Evolutionary conservation across 2,113 vertebrate species (phyloP), one percentile per base, ranked within the genome.

Genomic region (Calyptomena viridis): DNA sequence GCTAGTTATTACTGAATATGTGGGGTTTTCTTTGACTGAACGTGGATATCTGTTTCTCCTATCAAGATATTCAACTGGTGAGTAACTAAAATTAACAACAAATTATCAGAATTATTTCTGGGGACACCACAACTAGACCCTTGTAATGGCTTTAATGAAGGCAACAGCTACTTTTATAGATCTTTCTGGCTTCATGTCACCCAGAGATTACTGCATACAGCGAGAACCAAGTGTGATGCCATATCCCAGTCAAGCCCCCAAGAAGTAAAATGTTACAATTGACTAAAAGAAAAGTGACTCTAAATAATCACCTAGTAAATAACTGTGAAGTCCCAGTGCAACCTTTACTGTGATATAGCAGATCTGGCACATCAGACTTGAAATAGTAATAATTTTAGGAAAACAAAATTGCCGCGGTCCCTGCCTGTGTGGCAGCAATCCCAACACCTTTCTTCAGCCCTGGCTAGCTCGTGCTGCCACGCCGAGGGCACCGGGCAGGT

Each of bases 231-330:
- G 47, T 46, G 72, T 63, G 79, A 80, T 77, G 50, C 63, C 24
- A 19, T 80, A 85, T 74, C 50, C 59, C 37, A 68, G 63, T 93
- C 79, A 86, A 94, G 63, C 6, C 50, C n/a, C 25, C 3, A 74
- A 93, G 85, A 80, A 8, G 46, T 76, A 73, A 88, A 92, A 53
- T 37, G 63, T 67, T 86, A 87, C 50, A 80, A 77, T 13, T 13
- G 4, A 77, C 75, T 73, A 71, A 80, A 93, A 97, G 66, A 25
- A 88, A 82, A 74, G 50, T 59, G 58, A 69, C 67, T 90, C 30
- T 93, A 93, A 94, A 86, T 91, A 95, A 93, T 83, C 72, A 94
- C 76, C 42, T 94, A 84, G 88, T 92, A 96, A 96, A 95, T 86
- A 93, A 95, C 55, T 79, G 84, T 85, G 64, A 95, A 80, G 46